Conservation (phyloP, 2,113 vertebrate species). For the Mobula hypostoma region DNA sequence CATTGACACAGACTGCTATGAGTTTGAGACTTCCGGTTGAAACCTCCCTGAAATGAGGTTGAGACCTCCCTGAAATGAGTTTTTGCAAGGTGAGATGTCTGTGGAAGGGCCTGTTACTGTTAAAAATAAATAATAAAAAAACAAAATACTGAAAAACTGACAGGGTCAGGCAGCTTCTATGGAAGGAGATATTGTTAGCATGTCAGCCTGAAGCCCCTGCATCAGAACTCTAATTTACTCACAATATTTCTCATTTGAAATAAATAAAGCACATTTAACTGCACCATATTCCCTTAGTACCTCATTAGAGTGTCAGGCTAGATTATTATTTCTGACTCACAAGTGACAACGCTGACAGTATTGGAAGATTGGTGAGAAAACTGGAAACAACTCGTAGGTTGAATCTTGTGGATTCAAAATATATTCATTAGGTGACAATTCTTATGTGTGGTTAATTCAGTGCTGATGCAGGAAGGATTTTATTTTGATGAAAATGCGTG, state of each 20-base stretch:
- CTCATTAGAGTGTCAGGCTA: neutral
- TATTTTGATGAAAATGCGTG: neutral
- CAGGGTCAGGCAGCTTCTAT: no score
- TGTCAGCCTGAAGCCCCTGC: no score
- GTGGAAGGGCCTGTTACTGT: no score
- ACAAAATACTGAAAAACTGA: no score
- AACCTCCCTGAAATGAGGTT: no score
- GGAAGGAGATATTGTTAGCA: no score
- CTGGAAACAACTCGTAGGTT: neutral
- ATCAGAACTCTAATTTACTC: neutral
- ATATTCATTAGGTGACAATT: neutral
- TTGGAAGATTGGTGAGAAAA: neutral
- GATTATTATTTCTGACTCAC: neutral
- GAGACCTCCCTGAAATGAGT: no score
- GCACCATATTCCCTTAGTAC: neutral
- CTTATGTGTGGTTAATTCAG: neutral
- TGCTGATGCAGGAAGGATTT: conserved; percentile 20
- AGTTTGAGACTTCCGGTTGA: no score
- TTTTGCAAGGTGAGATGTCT: no score
- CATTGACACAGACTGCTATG: no score
- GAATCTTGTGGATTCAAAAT: neutral
- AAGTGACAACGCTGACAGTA: neutral
- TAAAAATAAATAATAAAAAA: no score
- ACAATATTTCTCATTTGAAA: neutral
- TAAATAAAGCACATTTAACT: neutral